Evolutionary conservation across 1,140 invertebrate species (phyloP).

Genomic region (Bombus polaris): DNA sequence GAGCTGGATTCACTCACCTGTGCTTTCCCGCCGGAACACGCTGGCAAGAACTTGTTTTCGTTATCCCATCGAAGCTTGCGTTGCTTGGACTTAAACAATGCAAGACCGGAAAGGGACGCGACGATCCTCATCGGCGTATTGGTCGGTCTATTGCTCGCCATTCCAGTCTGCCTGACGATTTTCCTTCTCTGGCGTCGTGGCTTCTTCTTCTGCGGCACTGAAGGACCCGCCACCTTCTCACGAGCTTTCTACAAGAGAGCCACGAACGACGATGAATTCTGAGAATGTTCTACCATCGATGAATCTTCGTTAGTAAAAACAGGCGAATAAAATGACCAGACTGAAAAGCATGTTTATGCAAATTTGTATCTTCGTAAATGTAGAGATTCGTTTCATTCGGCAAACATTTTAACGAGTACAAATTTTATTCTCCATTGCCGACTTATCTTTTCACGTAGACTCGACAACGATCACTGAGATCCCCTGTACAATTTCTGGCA

Average conservation of each 20-base stretch:
- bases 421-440: no score
- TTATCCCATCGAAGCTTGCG: slow-evolving; percentile 81
- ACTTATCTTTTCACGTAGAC: no score
- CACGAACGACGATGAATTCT: slow-evolving; percentile 80
- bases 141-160: slow-evolving; percentile 86
- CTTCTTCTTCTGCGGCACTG: slow-evolving; percentile 82
- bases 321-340: background rate
- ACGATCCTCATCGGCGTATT: slow-evolving; percentile 87
- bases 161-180: slow-evolving; percentile 85
- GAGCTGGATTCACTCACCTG: slow-evolving; percentile 67
- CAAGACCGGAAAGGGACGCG: slow-evolving; percentile 86
- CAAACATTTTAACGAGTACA: no score
- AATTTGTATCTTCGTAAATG: background rate
- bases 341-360: background rate
- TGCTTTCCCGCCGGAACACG: slow-evolving; percentile 69
- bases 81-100: slow-evolving; percentile 85
- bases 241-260: slow-evolving; percentile 88
- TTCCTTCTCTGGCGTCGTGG: slow-evolving; percentile 86
- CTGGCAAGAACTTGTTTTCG: slow-evolving; percentile 67
- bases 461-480: no score
- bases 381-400: background rate
- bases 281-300: background rate
- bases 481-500: no score
- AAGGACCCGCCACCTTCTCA: slow-evolving; percentile 84
- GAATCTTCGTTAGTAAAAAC: background rate